These are phyloP conservation scores for Pelodiscus sinensis DNA, from an alignment of 2,113 vertebrate species.

Conservation along the genomic window DNA sequence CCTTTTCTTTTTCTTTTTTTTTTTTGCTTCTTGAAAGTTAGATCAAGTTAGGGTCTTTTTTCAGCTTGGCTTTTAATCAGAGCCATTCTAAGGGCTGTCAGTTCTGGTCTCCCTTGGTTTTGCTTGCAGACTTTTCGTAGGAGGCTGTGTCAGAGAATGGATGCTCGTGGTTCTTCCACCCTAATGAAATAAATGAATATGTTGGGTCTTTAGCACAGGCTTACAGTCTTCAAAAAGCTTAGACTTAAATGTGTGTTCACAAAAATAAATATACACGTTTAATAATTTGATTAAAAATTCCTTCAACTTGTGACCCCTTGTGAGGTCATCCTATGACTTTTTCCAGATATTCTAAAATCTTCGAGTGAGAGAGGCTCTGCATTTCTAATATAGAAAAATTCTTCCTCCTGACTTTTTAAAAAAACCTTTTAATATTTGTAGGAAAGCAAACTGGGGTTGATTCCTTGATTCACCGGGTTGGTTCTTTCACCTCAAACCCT, in stretches of 20 bases:
- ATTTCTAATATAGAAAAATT: not conserved
- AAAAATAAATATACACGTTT: not conserved
- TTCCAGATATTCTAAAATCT: not conserved
- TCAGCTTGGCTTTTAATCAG: not conserved
- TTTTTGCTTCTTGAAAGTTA: not conserved
- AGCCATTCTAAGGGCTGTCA: not conserved
- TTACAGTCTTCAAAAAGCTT: not conserved
- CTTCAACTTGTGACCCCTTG: not conserved
- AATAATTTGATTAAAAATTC: not conserved
- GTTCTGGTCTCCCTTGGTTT: not conserved
- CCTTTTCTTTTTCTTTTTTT: not conserved
- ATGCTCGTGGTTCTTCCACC: not conserved
- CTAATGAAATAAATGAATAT: conserved; percentile 5
- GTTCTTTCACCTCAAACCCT: too few species aligned
- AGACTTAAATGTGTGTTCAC: not conserved
- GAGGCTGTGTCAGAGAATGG: not conserved
- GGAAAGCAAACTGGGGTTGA: not conserved
- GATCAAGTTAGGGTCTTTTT: not conserved
- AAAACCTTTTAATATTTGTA: not conserved
- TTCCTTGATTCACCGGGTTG: not conserved
- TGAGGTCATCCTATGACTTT: not conserved
- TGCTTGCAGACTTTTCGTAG: not conserved
- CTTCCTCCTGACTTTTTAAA: not conserved
- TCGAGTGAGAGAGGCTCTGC: not conserved
- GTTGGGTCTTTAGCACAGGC: not conserved